These are phyloP conservation scores for Sorex fumeus DNA, from an alignment of 2,113 vertebrate genomes.

Conservation along the genomic window DNA sequence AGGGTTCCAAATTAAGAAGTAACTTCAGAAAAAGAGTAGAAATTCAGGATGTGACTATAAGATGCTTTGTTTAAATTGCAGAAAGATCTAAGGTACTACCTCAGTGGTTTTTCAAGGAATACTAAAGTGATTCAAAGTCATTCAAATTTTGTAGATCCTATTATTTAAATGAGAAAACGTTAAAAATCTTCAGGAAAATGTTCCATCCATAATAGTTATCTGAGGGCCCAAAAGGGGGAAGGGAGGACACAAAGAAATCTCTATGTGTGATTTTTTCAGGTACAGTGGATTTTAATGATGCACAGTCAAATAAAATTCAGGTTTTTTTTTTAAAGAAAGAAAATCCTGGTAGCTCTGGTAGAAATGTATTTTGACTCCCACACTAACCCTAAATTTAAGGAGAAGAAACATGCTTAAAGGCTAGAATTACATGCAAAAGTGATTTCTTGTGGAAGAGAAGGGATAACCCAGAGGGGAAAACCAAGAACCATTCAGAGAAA, in stretches of 20 bases:
- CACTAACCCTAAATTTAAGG: neutral
- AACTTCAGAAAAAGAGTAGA: neutral
- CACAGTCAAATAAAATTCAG: neutral
- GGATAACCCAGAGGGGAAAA: neutral
- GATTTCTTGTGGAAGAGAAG: neutral
- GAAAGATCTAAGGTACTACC: neutral
- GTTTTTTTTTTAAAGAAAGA: no score
- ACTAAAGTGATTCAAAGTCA: neutral
- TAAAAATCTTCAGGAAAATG: neutral
- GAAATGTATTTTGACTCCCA: neutral
- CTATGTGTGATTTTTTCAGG: neutral
- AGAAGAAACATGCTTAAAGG: neutral
- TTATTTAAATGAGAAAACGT: neutral
- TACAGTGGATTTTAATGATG: neutral
- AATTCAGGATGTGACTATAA: neutral
- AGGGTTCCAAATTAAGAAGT: neutral
- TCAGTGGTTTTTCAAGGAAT: neutral
- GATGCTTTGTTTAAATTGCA: neutral
- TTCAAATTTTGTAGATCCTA: neutral
- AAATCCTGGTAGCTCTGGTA: no score
- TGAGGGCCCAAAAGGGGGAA: neutral
- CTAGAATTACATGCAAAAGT: neutral
- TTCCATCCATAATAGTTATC: neutral
- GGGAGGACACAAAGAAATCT: neutral
- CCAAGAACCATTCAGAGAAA: neutral